Base-by-base conservation (phyloP, 2,797 vertebrate genomes). In the Echeneis naucrates region DNA sequence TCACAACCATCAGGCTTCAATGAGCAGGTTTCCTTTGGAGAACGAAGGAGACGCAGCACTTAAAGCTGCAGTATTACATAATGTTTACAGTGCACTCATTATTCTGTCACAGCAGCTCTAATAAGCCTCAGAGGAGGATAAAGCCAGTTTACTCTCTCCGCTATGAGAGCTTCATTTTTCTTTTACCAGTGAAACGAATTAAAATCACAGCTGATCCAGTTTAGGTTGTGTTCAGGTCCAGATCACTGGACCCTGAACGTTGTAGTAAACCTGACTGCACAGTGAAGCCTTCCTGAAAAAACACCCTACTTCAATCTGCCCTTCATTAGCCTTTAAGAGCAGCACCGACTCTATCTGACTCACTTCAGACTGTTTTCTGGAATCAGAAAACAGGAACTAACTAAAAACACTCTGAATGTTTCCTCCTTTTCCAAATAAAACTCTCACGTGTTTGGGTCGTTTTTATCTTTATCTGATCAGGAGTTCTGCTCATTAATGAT, bases 41-140 rank as follows among this genome's bases (percentile, higher is more conserved):
- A 73, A 62, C 70, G 55, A 73, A 63, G 73, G 81, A 62, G 76
- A 76, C 50, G 32, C 62, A 61, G 37, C 35, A 37, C 70, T 67
- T 44, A 50, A 47, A 75, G 65, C 68, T 66, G 10, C 17, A 44
- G 42, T 50, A 57, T 87, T 86, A 68, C 67, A 68, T 83, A 81
- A 88, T 82, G 79, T 82, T 82, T 76, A 74, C 58, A 30, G 56
- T 56, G 68, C 1, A 2, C 45, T 70, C 52, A 50, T 76, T 66
- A 72, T 62, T 45, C 23, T 42, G 60, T 70, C 40, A 23, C 47
- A 2, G 54, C 30, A 66, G 68, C 33, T 32, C 51, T 66, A 21
- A 76, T 61, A 44, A 63, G 58, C 47, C 21, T 24, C 33, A 64
- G 45, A 51, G 55, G 42, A 16, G 40, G 6, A 70, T 48, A 5